These are phyloP conservation scores for Acrobasis repandana DNA, from an alignment of 2,888 invertebrate species.

Conservation along the genomic window DNA sequence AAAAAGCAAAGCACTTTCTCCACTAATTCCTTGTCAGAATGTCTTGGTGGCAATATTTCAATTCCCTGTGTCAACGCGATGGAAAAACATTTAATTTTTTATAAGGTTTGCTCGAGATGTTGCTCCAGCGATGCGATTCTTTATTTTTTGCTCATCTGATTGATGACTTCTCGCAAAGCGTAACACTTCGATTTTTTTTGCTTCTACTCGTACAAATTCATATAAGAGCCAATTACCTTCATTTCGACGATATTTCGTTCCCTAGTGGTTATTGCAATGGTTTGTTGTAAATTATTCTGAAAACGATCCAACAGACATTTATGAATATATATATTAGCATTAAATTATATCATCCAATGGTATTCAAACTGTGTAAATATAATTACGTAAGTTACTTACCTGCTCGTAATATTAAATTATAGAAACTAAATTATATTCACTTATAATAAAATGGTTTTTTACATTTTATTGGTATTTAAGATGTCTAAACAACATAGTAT, in stretches of 20 bases:
- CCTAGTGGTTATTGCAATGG: constrained; percentile 23
- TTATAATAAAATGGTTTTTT: too few species aligned
- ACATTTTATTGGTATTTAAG: too few species aligned
- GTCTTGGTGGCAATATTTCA: constrained; percentile 51
- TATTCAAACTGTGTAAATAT: not conserved
- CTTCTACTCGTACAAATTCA: constrained; percentile 50
- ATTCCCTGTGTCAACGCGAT: constrained; percentile 52
- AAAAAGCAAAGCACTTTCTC: constrained; percentile 34
- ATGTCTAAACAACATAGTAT: too few species aligned
- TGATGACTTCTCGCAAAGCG: constrained; percentile 67
- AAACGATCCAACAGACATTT: not conserved
- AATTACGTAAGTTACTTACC: not conserved
- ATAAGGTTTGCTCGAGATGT: constrained; percentile 54
- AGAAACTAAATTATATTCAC: too few species aligned
- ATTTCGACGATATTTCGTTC: constrained; percentile 42
- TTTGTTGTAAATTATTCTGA: not conserved
- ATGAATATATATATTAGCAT: not conserved
- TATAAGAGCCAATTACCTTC: constrained; percentile 54
- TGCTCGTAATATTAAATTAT: not conserved
- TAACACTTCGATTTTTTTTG: constrained; percentile 56
- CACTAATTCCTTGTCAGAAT: constrained; percentile 40
- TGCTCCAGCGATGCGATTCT: constrained; percentile 56
- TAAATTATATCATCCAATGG: not conserved
- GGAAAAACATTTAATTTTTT: constrained; percentile 53
- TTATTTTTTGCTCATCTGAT: constrained; percentile 67